phyloP scores from a whole-genome alignment of 2,888 invertebrate species.

The Cordilura impudica region DNA sequence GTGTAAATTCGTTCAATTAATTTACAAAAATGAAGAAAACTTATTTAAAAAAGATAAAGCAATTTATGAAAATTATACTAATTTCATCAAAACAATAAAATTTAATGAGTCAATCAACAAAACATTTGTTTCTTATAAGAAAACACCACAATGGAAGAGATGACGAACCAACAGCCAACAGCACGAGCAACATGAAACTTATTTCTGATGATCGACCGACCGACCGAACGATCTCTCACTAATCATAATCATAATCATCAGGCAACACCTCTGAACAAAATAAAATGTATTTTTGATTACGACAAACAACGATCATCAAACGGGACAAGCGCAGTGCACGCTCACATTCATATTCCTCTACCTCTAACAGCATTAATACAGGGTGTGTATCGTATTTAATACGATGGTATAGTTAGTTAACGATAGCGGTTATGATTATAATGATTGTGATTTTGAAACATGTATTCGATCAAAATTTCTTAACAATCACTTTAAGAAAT shows the following conservation, averaged over 20 bases:
- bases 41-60: conserved; percentile 48
- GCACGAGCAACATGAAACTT: conserved; percentile 22
- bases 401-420: conserved; percentile 11
- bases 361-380: neutral
- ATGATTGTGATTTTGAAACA: conserved; percentile 35
- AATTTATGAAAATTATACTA: conserved; percentile 62
- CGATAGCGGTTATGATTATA: conserved; percentile 41
- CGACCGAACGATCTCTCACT: too few species aligned
- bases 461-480: conserved; percentile 31
- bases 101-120: conserved; percentile 61
- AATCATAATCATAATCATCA: conserved; percentile 49
- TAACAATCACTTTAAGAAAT: conserved; percentile 68
- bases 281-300: conserved; percentile 60
- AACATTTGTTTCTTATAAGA: conserved; percentile 44
- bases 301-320: conserved; percentile 47
- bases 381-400: neutral
- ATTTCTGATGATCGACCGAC: conserved; percentile 50
- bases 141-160: conserved; percentile 8
- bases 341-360: neutral
- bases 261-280: conserved; percentile 61
- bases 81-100: conserved; percentile 62
- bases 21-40: conserved; percentile 39
- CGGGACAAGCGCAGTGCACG: neutral
- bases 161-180: neutral
- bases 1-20: conserved; percentile 59